Evolutionary conservation across 2,113 vertebrate genomes (phyloP), one percentile per base, ranked within the genome.

Genomic region (Corvus cornix): DNA sequence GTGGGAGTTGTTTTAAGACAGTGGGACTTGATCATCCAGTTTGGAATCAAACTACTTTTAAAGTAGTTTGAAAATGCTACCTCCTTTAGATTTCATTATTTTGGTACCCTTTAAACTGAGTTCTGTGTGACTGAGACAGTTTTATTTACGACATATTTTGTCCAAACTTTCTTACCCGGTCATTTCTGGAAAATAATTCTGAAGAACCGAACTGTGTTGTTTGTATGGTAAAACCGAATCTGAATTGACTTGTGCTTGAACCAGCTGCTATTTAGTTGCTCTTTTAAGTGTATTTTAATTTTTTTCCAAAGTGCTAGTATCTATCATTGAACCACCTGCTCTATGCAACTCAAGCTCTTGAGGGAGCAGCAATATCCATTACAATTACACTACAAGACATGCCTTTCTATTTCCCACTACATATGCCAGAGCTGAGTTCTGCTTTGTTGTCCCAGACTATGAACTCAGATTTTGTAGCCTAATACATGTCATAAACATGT

Each of bases 321-420:
- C 79, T 92, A 87, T 72, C 78, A 64, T 70, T 83, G 96, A 97
- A 89, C 95, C 96, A 96, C 98, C 97, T 98, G 97, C 93, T 96
- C 94, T 68, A 7, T 81, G 83, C 92, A 96, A 88, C 97, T 96
- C 90, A 69, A 77, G 62, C 86, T 93, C 91, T 95, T 90, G 77
- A 76, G 96, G 91, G 93, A 98, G 92, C 95, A 95, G 92, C 79
- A 90, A 53, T 92, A 84, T 97, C 97, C 96, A 96, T 96, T 97
- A 89, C 93, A 92, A 96, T 95, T 97, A 89, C 93, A 89, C 64
- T 63, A 33, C 2, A 11, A 95, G 88, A 95, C 91, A 77, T 89
- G 80, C 84, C 88, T 97, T 97, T 94, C 84, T 89, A 39, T 97
- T 95, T 96, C 89, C 84, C 92, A 84, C 88, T 96, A 93, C 83